Evolutionary conservation across 2,888 invertebrate genomes (phyloP).

Genomic region (Pristionchus exspectatus): DNA sequence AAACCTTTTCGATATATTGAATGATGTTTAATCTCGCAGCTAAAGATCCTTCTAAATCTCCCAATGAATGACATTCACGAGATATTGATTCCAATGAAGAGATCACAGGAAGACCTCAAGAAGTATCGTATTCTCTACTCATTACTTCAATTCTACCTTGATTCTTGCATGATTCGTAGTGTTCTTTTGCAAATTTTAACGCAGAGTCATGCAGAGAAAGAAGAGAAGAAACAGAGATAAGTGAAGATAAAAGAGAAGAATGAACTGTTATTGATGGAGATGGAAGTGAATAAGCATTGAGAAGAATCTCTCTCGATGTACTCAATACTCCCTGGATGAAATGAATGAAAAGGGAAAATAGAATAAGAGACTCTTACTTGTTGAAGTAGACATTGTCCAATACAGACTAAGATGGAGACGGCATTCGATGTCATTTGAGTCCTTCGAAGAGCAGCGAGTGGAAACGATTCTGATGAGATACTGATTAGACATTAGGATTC

Average conservation of each 20-base stretch:
- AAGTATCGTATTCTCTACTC: neutral
- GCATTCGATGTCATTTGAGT: constrained; percentile 40
- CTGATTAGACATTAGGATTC: neutral
- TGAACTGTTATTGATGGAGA: constrained; percentile 35
- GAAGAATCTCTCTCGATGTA: constrained; percentile 1
- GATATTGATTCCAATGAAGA: constrained; percentile 32
- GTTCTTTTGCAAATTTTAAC: neutral
- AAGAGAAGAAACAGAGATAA: constrained; percentile 20
- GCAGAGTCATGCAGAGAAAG: neutral
- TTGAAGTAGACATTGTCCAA: constrained; percentile 36
- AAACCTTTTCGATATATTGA: neutral
- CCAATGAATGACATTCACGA: constrained; percentile 47
- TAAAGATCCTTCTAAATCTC: constrained; percentile 17
- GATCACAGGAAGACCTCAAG: neutral
- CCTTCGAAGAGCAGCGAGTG: constrained; percentile 16
- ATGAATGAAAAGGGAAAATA: neutral
- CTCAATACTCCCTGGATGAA: constrained; percentile 3
- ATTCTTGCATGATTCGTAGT: neutral
- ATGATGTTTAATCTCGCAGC: neutral
- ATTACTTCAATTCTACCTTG: neutral
- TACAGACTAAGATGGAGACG: constrained; percentile 36
- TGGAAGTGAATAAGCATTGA: neutral
- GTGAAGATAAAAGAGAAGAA: constrained; percentile 46
- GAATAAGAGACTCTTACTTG: neutral
- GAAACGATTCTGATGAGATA: constrained; percentile 38